Conservation (phyloP, 1,140 invertebrate genomes). For the Prorops nasuta region DNA sequence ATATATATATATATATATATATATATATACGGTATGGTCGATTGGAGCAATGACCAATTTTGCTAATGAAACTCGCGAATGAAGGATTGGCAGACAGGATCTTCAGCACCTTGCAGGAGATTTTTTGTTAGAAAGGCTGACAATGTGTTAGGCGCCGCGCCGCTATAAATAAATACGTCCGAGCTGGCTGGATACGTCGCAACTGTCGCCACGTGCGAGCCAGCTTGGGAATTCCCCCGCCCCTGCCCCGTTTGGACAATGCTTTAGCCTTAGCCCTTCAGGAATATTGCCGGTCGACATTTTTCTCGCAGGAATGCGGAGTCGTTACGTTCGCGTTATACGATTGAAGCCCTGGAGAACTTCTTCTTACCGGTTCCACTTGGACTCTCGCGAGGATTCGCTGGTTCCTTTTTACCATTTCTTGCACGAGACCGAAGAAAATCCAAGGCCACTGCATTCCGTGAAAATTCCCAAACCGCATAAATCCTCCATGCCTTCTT, state of each 20-base stretch:
- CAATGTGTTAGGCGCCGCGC: conserved; percentile 27
- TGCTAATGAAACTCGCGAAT: too few species aligned
- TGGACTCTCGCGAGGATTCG: conserved; percentile 7
- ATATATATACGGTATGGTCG: too few species aligned
- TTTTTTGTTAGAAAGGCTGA: too few species aligned
- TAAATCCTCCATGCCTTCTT: too few species aligned
- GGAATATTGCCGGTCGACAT: conserved; percentile 37
- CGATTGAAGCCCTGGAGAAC: conserved; percentile 32
- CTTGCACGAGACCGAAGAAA: too few species aligned
- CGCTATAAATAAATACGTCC: conserved; percentile 43
- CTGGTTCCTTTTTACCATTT: too few species aligned
- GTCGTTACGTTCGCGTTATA: conserved; percentile 37
- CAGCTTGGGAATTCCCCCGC: conserved; percentile 30
- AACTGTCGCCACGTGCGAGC: conserved; percentile 41
- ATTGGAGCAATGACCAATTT: too few species aligned
- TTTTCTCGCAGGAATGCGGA: conserved; percentile 36
- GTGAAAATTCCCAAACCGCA: too few species aligned
- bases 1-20: too few species aligned
- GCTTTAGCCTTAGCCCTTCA: neutral
- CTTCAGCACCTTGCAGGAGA: too few species aligned
- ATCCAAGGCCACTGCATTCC: too few species aligned
- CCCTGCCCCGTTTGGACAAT: conserved; percentile 14
- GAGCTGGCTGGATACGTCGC: conserved; percentile 28
- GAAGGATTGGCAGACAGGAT: too few species aligned
- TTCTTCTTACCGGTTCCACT: conserved; percentile 34